Base-by-base conservation (phyloP, 1,140 invertebrate genomes). In the Pseudomyrmex cubaensis region DNA sequence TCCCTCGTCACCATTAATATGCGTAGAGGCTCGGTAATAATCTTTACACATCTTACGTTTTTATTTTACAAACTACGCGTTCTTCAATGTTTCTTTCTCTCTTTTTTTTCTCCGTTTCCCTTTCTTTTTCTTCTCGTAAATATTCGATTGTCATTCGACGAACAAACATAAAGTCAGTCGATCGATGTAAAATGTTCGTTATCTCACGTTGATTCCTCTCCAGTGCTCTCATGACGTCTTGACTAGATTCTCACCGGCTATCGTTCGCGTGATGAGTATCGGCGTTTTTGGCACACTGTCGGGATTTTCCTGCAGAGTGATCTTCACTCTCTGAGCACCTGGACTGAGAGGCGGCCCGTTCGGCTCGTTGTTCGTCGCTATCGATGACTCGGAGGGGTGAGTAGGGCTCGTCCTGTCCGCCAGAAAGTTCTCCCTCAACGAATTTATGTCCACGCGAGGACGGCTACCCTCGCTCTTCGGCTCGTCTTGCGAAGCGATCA, bases 261-360 rank as follows among this genome's bases (percentile, higher is more conserved):
- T 92, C 35, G 93, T 90, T 87, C 92, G 88, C 20, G 93, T 94
- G 66, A 94, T 94, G 62, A 94, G 91, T 85, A 94, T 90, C 5
- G 94, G 94, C 46, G 94, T 94, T 85, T 91, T 94, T 2, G 94
- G 93, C 12, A 94, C 90, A 88, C 94, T 94, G 69, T 94, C 94
- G 0, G 94, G 94, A 85, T 93, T 94, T 2, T 94, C 94, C 61
- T 94, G 93, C 35, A 94, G 46, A 4, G 90, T 93, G 17, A 94
- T 94, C 75, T 93, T 94, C n/a, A 94, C 94, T 74, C 93, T 89
- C 57, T 94, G 93, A 67, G 94, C 93, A 57, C 90, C 91, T 50
- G 93, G 93, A 85, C 92, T 94, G 2, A 93, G 72, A 4, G 91
- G 90, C 2, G 92, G 90, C 25, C 73, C 90, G 4, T 91, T 82